Evolutionary conservation across 2,797 vertebrate species (phyloP).

Genomic region (Macropodus opercularis): DNA sequence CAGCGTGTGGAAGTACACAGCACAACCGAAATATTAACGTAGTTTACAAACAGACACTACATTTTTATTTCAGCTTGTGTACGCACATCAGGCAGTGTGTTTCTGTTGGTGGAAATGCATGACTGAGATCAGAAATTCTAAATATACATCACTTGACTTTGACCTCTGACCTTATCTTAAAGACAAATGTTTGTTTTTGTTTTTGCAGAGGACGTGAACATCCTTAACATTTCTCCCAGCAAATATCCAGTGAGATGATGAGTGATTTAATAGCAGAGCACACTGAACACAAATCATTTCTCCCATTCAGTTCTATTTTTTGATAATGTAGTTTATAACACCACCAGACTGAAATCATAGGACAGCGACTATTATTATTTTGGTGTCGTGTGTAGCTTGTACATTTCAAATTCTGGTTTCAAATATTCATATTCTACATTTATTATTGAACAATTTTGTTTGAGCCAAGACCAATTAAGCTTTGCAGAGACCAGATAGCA

Average conservation of each 20-base stretch:
- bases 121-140: neutral
- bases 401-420: neutral
- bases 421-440: constrained; percentile 26
- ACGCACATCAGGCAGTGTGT: neutral
- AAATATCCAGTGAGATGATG: constrained; percentile 39
- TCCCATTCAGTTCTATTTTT: neutral
- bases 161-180: constrained; percentile 16
- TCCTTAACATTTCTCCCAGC: constrained; percentile 9
- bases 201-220: constrained; percentile 25
- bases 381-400: neutral
- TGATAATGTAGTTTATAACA: neutral
- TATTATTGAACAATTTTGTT: constrained; percentile 19
- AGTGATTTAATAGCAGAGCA: constrained; percentile 32
- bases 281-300: neutral
- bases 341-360: neutral
- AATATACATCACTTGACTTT: constrained; percentile 22
- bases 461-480: constrained; percentile 1
- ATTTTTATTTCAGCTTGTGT: neutral
- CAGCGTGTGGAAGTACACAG: constrained; percentile 46
- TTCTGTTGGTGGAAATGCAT: neutral
- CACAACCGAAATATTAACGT: constrained; percentile 37
- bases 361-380: constrained; percentile 3
- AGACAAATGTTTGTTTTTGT: constrained; percentile 20
- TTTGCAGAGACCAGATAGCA: neutral
- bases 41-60: neutral